Conservation (phyloP, 2,797 vertebrate genomes). For the Siniperca scherzeri region DNA sequence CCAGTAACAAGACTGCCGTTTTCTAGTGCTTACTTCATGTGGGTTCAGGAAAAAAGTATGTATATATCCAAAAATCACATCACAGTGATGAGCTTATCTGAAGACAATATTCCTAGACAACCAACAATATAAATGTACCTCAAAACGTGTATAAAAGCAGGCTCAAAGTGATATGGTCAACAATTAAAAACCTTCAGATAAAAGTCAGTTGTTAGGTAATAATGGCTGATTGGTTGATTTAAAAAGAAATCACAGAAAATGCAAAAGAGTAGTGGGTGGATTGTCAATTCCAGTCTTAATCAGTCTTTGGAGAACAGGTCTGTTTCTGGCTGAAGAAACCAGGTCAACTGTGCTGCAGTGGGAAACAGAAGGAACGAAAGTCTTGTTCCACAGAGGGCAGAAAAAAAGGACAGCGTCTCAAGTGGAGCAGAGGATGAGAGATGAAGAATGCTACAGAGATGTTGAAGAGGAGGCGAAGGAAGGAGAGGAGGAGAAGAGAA, state of each 20-base stretch:
- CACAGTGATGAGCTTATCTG: constrained; percentile 65
- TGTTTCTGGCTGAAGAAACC: constrained; percentile 57
- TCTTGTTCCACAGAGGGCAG: constrained; percentile 61
- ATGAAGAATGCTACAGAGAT: constrained; percentile 76
- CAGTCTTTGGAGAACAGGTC: constrained; percentile 65
- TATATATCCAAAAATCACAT: constrained; percentile 45
- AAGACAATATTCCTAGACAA: constrained; percentile 43
- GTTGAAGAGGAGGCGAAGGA: constrained; percentile 88
- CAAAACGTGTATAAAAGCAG: constrained; percentile 73
- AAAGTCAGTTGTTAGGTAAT: constrained; percentile 47
- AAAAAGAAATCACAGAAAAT: constrained; percentile 48
- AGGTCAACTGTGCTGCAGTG: constrained; percentile 37
- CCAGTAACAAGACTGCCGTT: constrained; percentile 32
- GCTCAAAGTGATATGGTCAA: constrained; percentile 62
- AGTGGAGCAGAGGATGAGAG: constrained; percentile 74
- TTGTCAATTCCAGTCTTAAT: constrained; percentile 65
- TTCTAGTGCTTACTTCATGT: constrained; percentile 44
- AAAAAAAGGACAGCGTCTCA: constrained; percentile 59
- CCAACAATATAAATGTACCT: constrained; percentile 58
- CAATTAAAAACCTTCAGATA: constrained; percentile 41
- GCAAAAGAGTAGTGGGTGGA: constrained; percentile 34
- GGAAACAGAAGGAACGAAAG: constrained; percentile 50
- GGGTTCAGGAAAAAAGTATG: constrained; percentile 29
- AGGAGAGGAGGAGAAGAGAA: constrained; percentile 89
- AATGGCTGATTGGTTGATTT: constrained; percentile 17